These are phyloP conservation scores for Eupithecia centaureata DNA, from an alignment of 2,888 invertebrate species.

Conservation along the genomic window DNA sequence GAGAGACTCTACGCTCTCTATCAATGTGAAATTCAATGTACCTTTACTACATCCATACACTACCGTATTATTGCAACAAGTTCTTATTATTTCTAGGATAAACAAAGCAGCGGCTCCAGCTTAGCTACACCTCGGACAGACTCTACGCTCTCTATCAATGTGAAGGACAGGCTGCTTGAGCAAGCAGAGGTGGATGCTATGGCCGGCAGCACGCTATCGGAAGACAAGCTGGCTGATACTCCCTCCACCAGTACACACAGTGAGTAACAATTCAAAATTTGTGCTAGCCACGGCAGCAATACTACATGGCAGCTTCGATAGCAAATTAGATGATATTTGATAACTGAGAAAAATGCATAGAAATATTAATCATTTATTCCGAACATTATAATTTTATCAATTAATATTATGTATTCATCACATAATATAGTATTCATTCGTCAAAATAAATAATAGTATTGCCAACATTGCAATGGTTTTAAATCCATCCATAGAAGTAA, in stretches of 20 bases:
- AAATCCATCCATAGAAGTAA: no score
- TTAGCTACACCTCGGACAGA: slow-evolving; percentile 56
- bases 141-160: slow-evolving; percentile 60
- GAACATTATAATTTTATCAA: no score
- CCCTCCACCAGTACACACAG: slow-evolving; percentile 62
- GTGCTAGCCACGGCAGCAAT: not conserved
- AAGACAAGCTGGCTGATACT: slow-evolving; percentile 46
- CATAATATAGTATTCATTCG: no score
- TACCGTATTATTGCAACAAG: not conserved
- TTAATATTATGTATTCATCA: no score
- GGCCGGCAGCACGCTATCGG: slow-evolving; percentile 50
- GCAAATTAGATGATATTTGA: not conserved
- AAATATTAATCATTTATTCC: no score
- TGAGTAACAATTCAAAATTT: slow-evolving; percentile 43
- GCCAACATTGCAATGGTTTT: no score
- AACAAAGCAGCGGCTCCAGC: slow-evolving; percentile 58
- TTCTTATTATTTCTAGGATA: slow-evolving; percentile 36
- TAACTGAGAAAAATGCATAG: no score
- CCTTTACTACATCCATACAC: no score
- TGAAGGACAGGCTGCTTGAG: slow-evolving; percentile 50
- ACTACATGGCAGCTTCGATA: not conserved
- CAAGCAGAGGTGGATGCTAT: slow-evolving; percentile 51
- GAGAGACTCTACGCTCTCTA: slow-evolving; percentile 62
- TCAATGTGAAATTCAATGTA: no score
- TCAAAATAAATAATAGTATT: no score